These are phyloP conservation scores for Dinoponera quadriceps DNA, from an alignment of 1,140 invertebrate species.

Conservation along the genomic window DNA sequence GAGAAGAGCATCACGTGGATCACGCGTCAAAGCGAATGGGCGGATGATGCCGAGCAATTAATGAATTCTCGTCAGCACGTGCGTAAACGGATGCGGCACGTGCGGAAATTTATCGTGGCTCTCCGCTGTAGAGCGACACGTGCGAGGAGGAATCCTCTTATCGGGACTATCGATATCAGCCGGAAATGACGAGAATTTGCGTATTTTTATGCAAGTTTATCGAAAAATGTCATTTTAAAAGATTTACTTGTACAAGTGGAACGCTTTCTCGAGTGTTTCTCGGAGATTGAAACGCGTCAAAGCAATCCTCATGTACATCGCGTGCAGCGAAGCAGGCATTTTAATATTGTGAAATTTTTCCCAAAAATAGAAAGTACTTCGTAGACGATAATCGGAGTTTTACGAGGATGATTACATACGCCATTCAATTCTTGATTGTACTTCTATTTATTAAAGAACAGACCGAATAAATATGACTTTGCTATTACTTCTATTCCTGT, in stretches of 20 bases:
- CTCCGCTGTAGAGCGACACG: background rate
- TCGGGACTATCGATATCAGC: background rate
- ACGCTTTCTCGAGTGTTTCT: background rate
- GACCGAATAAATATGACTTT: background rate
- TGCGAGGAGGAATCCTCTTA: background rate
- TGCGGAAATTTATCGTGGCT: constrained; percentile 36
- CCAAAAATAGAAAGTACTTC: background rate
- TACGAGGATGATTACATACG: background rate
- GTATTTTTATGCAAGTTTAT: background rate
- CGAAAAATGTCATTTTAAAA: background rate
- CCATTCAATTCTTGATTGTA: background rate
- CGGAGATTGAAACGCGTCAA: background rate
- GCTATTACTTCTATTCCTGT: too few relatives aligned
- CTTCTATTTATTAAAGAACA: background rate
- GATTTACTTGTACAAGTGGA: background rate
- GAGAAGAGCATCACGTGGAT: constrained; percentile 8
- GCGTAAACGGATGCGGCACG: constrained; percentile 64
- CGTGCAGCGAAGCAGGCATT: background rate
- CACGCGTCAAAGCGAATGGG: constrained; percentile 51
- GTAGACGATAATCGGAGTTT: background rate
- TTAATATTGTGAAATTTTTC: background rate
- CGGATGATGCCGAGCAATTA: constrained; percentile 58
- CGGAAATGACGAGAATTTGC: background rate
- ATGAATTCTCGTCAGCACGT: constrained; percentile 69
- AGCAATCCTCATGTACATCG: background rate